phyloP scores from a whole-genome alignment of 2,888 invertebrate genomes.

The Dicranocentrus wangi region DNA sequence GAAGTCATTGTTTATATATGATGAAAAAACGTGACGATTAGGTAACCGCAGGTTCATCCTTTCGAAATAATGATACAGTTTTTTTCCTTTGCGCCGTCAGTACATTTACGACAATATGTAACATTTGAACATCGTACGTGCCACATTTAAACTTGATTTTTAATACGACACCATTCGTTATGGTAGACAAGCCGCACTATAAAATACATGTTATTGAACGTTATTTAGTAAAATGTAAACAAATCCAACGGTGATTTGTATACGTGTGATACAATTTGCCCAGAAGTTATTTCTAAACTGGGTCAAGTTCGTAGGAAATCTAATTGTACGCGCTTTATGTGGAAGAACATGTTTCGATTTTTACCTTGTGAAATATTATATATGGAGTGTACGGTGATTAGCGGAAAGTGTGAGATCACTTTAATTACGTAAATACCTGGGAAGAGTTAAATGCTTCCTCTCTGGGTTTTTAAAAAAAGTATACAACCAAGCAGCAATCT shows the following conservation, averaged over 20 bases:
- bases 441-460: too few relatives aligned
- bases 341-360: too few relatives aligned
- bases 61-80: background rate
- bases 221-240: conserved; percentile 12
- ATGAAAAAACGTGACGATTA: conserved; percentile 37
- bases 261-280: too few relatives aligned
- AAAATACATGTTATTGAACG: conserved; percentile 6
- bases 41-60: conserved; percentile 44
- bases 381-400: background rate
- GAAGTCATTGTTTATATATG: conserved; percentile 28
- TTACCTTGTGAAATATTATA: too few relatives aligned
- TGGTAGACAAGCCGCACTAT: background rate
- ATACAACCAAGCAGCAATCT: background rate
- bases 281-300: background rate
- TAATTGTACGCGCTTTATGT: too few relatives aligned
- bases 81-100: background rate
- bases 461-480: too few relatives aligned
- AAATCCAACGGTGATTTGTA: too few relatives aligned
- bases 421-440: too few relatives aligned
- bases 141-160: background rate
- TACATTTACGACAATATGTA: background rate
- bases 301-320: conserved; percentile 6
- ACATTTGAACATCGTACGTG: background rate
- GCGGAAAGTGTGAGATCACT: background rate
- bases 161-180: conserved; percentile 8